A percentile compares a stretch with the other conserved stretches of the same genome.
These are phyloP conservation scores for Lophura nycthemera DNA, from an alignment of 2,113 vertebrate species.

Conservation along the genomic window DNA sequence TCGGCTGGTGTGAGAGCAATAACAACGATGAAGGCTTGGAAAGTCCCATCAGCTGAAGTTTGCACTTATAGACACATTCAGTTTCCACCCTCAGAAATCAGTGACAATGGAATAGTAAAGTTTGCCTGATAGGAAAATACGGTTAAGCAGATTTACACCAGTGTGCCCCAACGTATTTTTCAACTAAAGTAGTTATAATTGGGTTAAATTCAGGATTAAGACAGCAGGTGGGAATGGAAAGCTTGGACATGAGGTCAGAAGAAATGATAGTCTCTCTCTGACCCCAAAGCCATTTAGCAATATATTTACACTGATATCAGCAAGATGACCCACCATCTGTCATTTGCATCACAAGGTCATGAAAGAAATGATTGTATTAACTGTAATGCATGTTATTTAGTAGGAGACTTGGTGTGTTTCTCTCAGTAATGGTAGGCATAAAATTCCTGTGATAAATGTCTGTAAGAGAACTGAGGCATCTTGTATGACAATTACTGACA, in stretches of 20 bases:
- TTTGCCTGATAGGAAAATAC: neutral
- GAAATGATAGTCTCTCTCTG: neutral
- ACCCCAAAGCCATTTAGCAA: neutral
- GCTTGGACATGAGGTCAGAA: neutral
- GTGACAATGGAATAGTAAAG: neutral
- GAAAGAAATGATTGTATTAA: slow-evolving; percentile 31
- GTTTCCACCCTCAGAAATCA: slow-evolving; percentile 12
- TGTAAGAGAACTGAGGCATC: slow-evolving; percentile 42
- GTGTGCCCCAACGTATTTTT: neutral
- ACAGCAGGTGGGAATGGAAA: neutral
- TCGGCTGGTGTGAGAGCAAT: neutral
- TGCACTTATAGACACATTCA: neutral
- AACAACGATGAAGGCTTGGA: neutral
- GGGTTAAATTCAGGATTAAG: neutral
- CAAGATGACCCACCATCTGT: neutral
- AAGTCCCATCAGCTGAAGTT: neutral
- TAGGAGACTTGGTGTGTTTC: neutral
- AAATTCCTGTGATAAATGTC: slow-evolving; percentile 10
- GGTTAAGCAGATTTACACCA: neutral
- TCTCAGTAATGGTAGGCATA: slow-evolving; percentile 21
- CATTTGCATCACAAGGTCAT: slow-evolving; percentile 25
- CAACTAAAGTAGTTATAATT: neutral
- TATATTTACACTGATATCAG: neutral
- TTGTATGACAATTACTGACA: slow-evolving; percentile 60
- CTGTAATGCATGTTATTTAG: neutral